Evolutionary conservation across 2,888 invertebrate genomes (phyloP).

Genomic region (Andricus curvator): DNA sequence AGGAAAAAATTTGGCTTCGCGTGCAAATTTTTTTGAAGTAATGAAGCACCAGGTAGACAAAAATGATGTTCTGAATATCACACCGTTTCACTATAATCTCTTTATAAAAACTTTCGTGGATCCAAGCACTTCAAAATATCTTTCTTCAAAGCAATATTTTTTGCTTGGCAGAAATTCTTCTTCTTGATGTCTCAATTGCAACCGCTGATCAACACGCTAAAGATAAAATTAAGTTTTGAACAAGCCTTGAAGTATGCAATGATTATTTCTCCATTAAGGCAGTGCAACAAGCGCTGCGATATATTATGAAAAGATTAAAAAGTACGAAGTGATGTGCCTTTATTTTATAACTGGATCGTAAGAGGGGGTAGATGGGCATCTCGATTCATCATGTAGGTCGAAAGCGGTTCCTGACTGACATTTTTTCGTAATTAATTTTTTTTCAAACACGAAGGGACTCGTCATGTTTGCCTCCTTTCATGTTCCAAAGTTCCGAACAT

Average conservation of each 20-base stretch:
- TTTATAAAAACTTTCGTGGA: background rate
- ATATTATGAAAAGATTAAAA: background rate
- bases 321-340: background rate
- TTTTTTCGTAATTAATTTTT: constrained; percentile 5
- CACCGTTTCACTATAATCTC: no score
- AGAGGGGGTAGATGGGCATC: background rate
- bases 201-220: background rate
- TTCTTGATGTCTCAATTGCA: background rate
- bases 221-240: background rate
- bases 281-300: background rate
- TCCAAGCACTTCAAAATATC: background rate
- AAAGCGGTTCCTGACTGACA: constrained; percentile 1
- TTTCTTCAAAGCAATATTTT: background rate
- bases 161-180: background rate
- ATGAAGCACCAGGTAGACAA: no score
- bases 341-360: background rate
- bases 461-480: background rate
- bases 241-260: background rate
- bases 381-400: constrained; percentile 1
- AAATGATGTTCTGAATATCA: no score
- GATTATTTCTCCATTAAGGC: constrained; percentile 5
- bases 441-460: background rate
- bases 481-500: background rate
- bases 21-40: no score
- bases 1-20: no score